These are phyloP conservation scores for Eulemur macaco DNA, from an alignment of 2,113 vertebrate genomes.

Conservation along the genomic window DNA sequence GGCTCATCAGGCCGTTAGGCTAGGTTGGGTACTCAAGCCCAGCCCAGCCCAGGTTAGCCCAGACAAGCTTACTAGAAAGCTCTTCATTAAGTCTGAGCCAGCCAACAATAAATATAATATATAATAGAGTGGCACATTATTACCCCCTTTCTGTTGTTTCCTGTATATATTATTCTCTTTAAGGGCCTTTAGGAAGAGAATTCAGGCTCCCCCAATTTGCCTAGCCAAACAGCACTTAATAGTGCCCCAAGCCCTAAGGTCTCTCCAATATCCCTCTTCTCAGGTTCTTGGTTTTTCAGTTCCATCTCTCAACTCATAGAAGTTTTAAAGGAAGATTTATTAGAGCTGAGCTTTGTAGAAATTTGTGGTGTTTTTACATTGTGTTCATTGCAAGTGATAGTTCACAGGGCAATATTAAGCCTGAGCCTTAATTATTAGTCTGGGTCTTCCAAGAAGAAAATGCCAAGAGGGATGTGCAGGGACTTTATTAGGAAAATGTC, in stretches of 20 bases:
- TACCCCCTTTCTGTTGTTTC: neutral
- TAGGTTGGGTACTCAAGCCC: neutral
- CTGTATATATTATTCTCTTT: neutral
- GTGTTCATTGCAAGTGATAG: neutral
- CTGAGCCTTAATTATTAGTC: neutral
- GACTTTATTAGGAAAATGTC: neutral
- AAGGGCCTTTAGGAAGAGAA: neutral
- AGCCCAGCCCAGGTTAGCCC: neutral
- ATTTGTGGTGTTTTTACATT: neutral
- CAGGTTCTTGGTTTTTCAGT: neutral
- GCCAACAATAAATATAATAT: neutral
- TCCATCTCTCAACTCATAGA: neutral
- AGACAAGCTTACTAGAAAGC: neutral
- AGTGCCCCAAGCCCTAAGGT: neutral
- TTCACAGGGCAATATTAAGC: neutral
- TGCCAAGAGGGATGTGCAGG: neutral
- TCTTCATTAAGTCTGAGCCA: neutral
- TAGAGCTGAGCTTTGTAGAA: neutral
- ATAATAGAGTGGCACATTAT: neutral
- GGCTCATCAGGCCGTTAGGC: neutral
- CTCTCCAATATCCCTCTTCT: neutral
- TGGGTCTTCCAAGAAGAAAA: neutral
- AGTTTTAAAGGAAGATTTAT: neutral
- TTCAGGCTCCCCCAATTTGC: neutral
- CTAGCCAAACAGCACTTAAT: neutral